A percentile compares a stretch with the other conserved stretches of the same genome.
These are phyloP conservation scores for Tenthredo notha DNA, from an alignment of 2,888 invertebrate species.

Conservation along the genomic window DNA sequence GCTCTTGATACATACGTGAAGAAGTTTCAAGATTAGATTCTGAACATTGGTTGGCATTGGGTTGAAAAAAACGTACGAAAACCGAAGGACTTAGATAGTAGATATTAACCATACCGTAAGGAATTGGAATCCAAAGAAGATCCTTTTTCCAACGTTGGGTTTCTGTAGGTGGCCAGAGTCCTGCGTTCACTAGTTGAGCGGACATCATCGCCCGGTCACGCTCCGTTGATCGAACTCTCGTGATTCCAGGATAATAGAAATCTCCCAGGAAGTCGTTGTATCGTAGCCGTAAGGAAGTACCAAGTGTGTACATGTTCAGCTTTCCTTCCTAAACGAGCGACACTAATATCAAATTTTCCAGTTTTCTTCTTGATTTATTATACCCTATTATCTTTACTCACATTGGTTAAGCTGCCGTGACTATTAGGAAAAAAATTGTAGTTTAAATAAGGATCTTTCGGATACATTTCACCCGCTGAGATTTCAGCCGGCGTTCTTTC, in stretches of 20 bases:
- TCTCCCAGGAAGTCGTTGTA: constrained; percentile 75
- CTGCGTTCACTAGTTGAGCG: constrained; percentile 78
- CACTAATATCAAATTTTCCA: not conserved
- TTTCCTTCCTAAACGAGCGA: constrained; percentile 73
- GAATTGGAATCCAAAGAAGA: constrained; percentile 74
- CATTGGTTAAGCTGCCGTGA: constrained; percentile 42
- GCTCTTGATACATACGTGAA: not conserved
- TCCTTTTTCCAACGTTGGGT: constrained; percentile 72
- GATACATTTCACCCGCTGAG: not conserved
- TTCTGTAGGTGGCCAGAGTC: constrained; percentile 76
- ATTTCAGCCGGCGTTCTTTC: constrained; percentile 26
- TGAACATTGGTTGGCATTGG: not conserved
- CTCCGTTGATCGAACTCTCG: constrained; percentile 78
- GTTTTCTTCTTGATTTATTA: not conserved
- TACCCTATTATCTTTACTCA: constrained; percentile 61
- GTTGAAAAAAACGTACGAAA: not conserved
- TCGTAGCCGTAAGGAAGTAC: constrained; percentile 74
- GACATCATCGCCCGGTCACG: constrained; percentile 80
- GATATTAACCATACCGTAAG: not conserved
- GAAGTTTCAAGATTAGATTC: not conserved
- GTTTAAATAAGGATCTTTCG: constrained; percentile 42
- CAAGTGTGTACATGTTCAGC: constrained; percentile 75
- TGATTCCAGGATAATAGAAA: constrained; percentile 70
- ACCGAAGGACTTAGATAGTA: not conserved
- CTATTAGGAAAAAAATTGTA: constrained; percentile 15